Percentiles rank a stretch among this genome's conserved stretches.
These are phyloP conservation scores for Ellobius talpinus DNA, from an alignment of 2,113 vertebrate genomes.

Conservation along the genomic window DNA sequence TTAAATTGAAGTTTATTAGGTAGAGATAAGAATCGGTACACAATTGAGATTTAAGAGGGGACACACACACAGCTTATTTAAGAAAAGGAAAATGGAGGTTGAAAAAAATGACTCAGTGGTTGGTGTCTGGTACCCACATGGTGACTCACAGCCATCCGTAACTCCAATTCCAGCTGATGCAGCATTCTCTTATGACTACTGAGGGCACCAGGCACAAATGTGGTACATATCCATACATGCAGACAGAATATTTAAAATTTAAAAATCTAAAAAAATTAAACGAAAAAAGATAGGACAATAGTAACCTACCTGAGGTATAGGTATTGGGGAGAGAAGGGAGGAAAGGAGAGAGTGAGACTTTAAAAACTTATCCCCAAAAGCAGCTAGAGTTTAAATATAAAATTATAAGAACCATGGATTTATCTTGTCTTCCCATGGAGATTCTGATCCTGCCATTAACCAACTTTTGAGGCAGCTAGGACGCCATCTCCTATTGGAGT, in stretches of 20 bases:
- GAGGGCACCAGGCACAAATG: background rate
- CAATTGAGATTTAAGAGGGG: background rate
- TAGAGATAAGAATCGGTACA: background rate
- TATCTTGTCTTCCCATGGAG: background rate
- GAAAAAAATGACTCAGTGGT: background rate
- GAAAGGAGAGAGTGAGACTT: background rate
- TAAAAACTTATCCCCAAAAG: slow-evolving; percentile 35
- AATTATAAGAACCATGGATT: slow-evolving; percentile 7
- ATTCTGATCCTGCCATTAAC: background rate
- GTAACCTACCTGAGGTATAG: background rate
- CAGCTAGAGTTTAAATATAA: slow-evolving; percentile 33
- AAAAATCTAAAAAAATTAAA: background rate
- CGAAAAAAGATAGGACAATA: background rate
- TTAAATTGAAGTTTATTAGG: background rate
- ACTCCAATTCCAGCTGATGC: background rate
- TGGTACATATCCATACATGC: too few species aligned
- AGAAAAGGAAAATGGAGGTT: background rate
- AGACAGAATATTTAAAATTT: background rate
- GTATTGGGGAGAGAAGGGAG: background rate
- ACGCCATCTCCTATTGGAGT: background rate
- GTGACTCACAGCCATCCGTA: background rate
- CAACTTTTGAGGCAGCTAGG: background rate
- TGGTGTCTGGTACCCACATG: background rate
- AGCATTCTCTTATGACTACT: background rate
- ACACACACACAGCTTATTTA: background rate